Percentiles rank a stretch among this genome's conserved stretches.
Conservation (phyloP, 2,113 vertebrate genomes). For the Hemichromis elongatus region DNA sequence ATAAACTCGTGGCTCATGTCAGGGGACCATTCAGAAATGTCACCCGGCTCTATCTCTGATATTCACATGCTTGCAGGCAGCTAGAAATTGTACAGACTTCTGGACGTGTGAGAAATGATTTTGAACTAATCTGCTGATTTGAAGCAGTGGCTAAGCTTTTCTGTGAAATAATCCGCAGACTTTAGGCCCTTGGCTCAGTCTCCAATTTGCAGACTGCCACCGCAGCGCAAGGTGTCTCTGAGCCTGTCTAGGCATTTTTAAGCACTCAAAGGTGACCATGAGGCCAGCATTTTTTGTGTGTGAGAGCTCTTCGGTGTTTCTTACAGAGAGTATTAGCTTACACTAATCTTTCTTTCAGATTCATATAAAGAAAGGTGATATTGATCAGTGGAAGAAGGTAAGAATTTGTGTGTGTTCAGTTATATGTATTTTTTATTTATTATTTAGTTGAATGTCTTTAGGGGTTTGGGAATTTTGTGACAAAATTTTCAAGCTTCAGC, state of each 20-base stretch:
- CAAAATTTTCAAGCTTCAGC: neutral
- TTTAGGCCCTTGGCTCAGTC: neutral
- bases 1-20: neutral
- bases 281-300: neutral
- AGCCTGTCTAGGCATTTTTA: neutral
- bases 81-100: neutral
- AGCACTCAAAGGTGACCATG: neutral
- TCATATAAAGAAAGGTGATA: constrained; percentile 50
- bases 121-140: constrained; percentile 47
- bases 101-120: constrained; percentile 21
- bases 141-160: constrained; percentile 9
- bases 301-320: neutral
- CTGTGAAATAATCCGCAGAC: constrained; percentile 35
- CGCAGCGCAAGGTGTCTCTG: constrained; percentile 9
- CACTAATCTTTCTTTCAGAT: constrained; percentile 48
- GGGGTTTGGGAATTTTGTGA: neutral
- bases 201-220: constrained; percentile 5
- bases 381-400: constrained; percentile 77
- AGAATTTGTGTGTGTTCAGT: neutral
- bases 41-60: neutral
- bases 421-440: neutral
- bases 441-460: neutral
- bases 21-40: neutral
- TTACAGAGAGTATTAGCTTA: neutral
- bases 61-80: neutral